Percentiles rank a stretch among this genome's conserved stretches.
phyloP scores from a whole-genome alignment of 2,797 vertebrate genomes.

The Chaetodon trifasciatus region DNA sequence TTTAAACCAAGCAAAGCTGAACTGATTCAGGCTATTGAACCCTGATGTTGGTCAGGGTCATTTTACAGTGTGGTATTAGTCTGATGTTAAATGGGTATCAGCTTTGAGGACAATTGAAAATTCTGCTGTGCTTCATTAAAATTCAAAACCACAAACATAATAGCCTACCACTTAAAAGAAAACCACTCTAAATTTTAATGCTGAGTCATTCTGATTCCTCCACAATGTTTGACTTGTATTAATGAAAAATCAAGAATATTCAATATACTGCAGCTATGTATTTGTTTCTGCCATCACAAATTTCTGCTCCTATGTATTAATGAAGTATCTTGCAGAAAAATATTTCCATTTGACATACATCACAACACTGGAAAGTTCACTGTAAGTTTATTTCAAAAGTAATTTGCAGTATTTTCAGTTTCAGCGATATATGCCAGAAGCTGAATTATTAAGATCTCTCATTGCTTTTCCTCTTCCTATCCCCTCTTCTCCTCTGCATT shows the following conservation, averaged over 20 bases:
- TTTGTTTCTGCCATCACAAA: not conserved
- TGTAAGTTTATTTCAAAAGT: slow-evolving; percentile 48
- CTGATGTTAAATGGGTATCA: not conserved
- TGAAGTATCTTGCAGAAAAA: slow-evolving; percentile 2
- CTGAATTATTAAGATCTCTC: slow-evolving; percentile 66
- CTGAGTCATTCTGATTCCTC: not conserved
- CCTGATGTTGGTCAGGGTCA: not conserved
- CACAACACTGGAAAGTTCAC: slow-evolving; percentile 48
- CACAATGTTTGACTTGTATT: not conserved
- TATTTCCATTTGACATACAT: slow-evolving; percentile 26
- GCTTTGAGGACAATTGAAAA: not conserved
- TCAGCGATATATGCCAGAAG: slow-evolving; percentile 46
- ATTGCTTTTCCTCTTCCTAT: slow-evolving; percentile 33
- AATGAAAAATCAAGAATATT: not conserved
- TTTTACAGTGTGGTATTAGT: slow-evolving; percentile 13
- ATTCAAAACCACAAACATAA: not conserved
- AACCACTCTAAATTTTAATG: not conserved
- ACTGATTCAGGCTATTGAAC: not conserved
- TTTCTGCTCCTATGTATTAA: not conserved
- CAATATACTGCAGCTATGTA: not conserved
- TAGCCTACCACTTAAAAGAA: not conserved
- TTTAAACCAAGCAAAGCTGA: not conserved
- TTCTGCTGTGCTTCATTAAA: not conserved
- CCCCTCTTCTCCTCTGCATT: slow-evolving; percentile 16
- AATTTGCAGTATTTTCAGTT: slow-evolving; percentile 44